Evolutionary conservation across 2,797 vertebrate genomes (phyloP).

Genomic region (Leptodactylus fallax): DNA sequence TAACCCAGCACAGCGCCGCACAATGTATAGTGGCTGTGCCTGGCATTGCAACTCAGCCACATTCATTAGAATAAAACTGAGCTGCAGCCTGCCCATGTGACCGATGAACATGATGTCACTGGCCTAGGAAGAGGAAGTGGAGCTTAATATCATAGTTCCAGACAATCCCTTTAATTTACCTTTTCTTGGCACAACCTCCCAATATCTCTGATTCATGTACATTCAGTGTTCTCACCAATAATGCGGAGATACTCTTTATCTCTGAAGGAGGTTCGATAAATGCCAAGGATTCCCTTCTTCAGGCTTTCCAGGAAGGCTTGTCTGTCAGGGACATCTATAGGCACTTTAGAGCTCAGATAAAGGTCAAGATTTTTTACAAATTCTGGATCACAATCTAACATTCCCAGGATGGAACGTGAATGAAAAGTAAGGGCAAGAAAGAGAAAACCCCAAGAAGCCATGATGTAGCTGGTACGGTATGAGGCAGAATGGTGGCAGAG

Average conservation of each 20-base stretch:
- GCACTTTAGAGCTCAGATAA: neutral
- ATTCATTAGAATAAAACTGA: no score
- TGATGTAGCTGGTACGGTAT: neutral
- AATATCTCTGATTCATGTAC: no score
- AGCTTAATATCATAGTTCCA: no score
- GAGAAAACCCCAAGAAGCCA: neutral
- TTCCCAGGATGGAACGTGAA: neutral
- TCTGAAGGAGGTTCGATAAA: neutral
- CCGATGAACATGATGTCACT: no score
- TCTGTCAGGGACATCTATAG: neutral
- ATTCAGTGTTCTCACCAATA: neutral
- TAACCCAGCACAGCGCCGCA: no score
- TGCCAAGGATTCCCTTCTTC: neutral
- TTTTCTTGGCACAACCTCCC: no score
- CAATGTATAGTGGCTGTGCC: no score
- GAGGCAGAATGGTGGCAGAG: neutral
- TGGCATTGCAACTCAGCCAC: no score
- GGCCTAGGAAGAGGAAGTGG: no score
- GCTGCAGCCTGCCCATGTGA: no score
- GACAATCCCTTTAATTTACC: no score
- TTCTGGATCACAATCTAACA: constrained; percentile 7
- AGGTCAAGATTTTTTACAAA: neutral
- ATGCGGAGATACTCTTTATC: neutral
- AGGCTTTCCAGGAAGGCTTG: neutral
- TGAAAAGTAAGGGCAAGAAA: neutral